Conservation (phyloP, 2,113 vertebrate genomes). For the Sinocyclocheilus grahami region DNA sequence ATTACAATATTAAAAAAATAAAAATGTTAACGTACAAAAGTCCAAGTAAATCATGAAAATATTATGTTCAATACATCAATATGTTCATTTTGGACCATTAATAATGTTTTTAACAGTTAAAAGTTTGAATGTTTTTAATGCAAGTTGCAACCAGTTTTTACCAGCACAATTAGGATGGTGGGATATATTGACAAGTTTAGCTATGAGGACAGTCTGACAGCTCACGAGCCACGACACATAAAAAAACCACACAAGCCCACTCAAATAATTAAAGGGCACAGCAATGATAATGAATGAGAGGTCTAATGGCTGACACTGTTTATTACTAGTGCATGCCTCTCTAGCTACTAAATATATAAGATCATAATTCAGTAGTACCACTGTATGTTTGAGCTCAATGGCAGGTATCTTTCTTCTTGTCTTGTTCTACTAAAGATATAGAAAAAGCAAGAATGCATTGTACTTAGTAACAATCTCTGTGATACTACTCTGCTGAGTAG, state of each 20-base stretch:
- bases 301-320: background rate
- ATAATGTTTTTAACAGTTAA: background rate
- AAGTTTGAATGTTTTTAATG: background rate
- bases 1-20: too few relatives aligned
- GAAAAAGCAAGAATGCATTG: background rate
- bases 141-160: background rate
- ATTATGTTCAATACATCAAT: too few relatives aligned
- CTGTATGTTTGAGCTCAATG: too few relatives aligned
- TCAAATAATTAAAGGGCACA: conserved; percentile 41
- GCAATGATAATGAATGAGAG: background rate
- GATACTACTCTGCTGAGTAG: background rate
- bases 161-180: background rate
- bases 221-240: background rate
- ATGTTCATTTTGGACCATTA: background rate
- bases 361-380: background rate
- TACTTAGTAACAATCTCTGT: background rate
- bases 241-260: conserved; percentile 21
- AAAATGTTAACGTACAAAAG: too few relatives aligned
- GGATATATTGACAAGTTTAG: background rate
- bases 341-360: background rate
- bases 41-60: too few relatives aligned
- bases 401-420: background rate
- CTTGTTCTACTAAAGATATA: background rate
- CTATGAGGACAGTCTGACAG: conserved; percentile 2
- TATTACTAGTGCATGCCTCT: background rate